Conservation (phyloP, 1,140 invertebrate species). For the Eupeodes corollae region DNA sequence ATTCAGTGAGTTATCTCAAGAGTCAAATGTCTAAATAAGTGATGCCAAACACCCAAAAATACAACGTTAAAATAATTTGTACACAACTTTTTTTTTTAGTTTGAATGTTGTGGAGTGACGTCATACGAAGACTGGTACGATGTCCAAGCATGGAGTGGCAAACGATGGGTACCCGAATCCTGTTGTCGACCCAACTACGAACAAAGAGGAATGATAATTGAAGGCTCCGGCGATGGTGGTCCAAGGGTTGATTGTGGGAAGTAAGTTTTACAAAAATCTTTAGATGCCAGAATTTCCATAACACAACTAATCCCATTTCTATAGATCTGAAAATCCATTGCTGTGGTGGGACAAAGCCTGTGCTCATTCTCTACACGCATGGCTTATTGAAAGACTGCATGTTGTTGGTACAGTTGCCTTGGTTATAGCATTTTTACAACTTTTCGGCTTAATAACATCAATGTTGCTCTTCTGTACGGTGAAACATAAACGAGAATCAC, state of each 20-base stretch:
- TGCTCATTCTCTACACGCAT: constrained; percentile 51
- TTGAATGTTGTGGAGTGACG: constrained; percentile 75
- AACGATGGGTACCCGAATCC: constrained; percentile 64
- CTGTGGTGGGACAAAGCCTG: constrained; percentile 59
- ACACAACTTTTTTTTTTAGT: constrained; percentile 38
- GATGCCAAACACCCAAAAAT: no score
- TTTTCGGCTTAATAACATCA: constrained; percentile 63
- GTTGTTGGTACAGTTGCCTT: constrained; percentile 58
- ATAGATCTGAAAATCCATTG: constrained; percentile 43
- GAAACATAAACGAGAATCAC: constrained; percentile 54
- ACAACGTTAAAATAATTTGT: not conserved
- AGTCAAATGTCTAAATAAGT: no score
- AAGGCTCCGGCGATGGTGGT: constrained; percentile 33
- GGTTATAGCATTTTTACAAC: constrained; percentile 56
- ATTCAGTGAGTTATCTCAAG: no score
- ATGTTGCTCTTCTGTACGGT: constrained; percentile 68
- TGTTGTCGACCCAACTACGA: constrained; percentile 55
- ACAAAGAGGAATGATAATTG: constrained; percentile 31
- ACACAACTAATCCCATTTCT: constrained; percentile 7
- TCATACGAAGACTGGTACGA: constrained; percentile 75
- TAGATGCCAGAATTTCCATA: not conserved
- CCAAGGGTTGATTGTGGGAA: constrained; percentile 27
- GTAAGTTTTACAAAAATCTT: constrained; percentile 9
- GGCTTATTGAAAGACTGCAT: constrained; percentile 56
- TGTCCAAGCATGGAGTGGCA: constrained; percentile 62